Evolutionary conservation across 2,888 invertebrate species (phyloP).

Genomic region (Cataglyphis cursor): DNA sequence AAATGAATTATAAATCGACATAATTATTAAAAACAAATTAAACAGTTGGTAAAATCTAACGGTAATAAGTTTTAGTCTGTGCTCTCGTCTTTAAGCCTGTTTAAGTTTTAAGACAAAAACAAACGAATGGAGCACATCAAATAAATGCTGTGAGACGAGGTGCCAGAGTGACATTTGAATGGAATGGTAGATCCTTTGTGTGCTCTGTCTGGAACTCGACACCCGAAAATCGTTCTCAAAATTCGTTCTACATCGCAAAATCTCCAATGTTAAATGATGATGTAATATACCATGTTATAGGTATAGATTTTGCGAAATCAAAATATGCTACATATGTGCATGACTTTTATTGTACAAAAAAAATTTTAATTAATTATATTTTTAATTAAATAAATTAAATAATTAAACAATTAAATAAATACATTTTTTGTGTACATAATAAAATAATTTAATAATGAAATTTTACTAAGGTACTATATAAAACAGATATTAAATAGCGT

Average conservation of each 20-base stretch:
- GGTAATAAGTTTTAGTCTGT: slow-evolving; percentile 53
- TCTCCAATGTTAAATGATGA: slow-evolving; percentile 12
- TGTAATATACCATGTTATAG: background rate
- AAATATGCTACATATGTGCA: background rate
- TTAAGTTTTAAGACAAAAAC: slow-evolving; percentile 81
- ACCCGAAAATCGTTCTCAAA: slow-evolving; percentile 86
- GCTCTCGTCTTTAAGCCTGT: slow-evolving; percentile 80
- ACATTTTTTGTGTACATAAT: background rate
- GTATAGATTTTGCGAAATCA: background rate
- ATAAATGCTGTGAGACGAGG: slow-evolving; percentile 84
- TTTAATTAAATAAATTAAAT: no score
- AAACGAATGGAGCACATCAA: slow-evolving; percentile 77
- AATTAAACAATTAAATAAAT: no score
- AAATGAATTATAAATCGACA: slow-evolving; percentile 18
- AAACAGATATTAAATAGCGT: background rate
- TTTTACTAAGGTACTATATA: background rate
- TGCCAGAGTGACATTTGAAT: slow-evolving; percentile 87
- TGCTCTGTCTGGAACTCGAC: slow-evolving; percentile 83
- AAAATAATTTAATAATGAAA: background rate
- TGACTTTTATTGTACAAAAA: background rate
- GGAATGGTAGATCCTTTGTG: slow-evolving; percentile 83
- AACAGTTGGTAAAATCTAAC: slow-evolving; percentile 51
- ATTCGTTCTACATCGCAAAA: slow-evolving; percentile 75
- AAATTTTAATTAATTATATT: background rate
- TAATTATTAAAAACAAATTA: slow-evolving; percentile 50